These are phyloP conservation scores for Pristionchus fissidentatus DNA, from an alignment of 2,888 invertebrate species.

Conservation along the genomic window DNA sequence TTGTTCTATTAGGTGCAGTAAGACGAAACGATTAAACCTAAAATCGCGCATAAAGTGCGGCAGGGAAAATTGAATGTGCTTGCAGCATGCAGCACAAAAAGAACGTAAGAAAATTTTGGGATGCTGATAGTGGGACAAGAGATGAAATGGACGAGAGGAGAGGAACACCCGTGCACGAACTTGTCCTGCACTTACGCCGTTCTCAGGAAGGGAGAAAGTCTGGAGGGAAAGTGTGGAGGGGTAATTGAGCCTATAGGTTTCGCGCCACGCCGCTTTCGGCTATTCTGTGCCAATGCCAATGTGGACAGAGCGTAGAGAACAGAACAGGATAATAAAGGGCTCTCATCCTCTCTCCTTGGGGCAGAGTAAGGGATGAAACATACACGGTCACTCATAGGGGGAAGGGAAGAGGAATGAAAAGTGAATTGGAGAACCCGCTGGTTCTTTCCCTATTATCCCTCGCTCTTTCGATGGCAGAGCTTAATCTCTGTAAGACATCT, in stretches of 20 bases:
- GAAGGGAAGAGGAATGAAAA: slow-evolving; percentile 11
- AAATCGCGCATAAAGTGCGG: too few species aligned
- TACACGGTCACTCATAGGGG: background rate
- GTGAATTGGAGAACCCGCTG: slow-evolving; percentile 41
- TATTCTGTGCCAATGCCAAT: slow-evolving; percentile 11
- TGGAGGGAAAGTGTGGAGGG: background rate
- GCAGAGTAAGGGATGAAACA: slow-evolving; percentile 34
- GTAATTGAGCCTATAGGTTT: slow-evolving; percentile 39
- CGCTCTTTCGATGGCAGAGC: background rate
- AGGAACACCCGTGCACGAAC: background rate
- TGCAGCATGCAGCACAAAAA: too few species aligned
- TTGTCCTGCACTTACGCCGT: too few species aligned
- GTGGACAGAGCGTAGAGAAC: slow-evolving; percentile 35
- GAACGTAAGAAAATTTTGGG: too few species aligned
- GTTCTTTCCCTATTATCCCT: background rate
- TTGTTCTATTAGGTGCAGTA: too few species aligned
- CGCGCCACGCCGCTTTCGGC: background rate
- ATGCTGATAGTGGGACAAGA: background rate
- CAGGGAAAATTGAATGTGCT: too few species aligned
- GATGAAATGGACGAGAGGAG: background rate
- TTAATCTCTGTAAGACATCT: slow-evolving; percentile 20
- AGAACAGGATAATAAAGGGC: slow-evolving; percentile 39
- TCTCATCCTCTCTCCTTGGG: too few species aligned
- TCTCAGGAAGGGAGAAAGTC: too few species aligned
- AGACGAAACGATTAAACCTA: too few species aligned